Percentiles rank a stretch among this genome's conserved stretches.
phyloP scores from a whole-genome alignment of 2,797 vertebrate genomes.

The Melanogrammus aeglefinus region DNA sequence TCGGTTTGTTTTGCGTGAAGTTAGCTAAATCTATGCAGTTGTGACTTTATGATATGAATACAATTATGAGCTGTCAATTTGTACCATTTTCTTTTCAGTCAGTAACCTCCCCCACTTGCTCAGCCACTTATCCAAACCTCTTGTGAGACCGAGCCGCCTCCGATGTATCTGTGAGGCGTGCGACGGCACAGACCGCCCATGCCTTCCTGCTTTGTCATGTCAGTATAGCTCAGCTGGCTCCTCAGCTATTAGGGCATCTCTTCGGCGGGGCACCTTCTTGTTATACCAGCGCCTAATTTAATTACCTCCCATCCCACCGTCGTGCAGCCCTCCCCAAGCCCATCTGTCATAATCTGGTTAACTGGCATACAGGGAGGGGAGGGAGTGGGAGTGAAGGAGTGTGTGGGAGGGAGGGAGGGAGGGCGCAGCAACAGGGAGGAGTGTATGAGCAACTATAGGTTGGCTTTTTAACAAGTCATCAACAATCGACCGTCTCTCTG shows the following conservation, averaged over 20 bases:
- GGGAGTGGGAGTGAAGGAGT: slow-evolving; percentile 9
- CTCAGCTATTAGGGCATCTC: neutral
- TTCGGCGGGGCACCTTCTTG: slow-evolving; percentile 24
- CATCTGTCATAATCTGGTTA: slow-evolving; percentile 63
- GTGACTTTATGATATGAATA: neutral
- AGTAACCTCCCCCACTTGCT: too few relatives aligned
- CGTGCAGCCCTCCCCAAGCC: slow-evolving; percentile 36
- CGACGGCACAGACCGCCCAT: neutral
- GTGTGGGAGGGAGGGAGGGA: slow-evolving; percentile 19
- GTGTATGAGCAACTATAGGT: neutral
- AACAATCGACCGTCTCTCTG: neutral
- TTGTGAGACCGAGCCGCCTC: too few relatives aligned
- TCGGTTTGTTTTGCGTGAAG: neutral
- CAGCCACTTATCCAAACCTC: too few relatives aligned
- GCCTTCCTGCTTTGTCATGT: neutral
- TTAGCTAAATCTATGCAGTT: neutral
- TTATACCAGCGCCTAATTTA: slow-evolving; percentile 57
- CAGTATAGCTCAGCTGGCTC: neutral
- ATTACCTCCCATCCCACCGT: slow-evolving; percentile 51
- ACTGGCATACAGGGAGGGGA: slow-evolving; percentile 24
- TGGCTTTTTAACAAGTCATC: neutral
- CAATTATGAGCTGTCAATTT: neutral
- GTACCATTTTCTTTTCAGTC: too few relatives aligned
- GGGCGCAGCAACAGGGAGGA: neutral
- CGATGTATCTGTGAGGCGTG: too few relatives aligned